These are phyloP conservation scores for Polydrusus cervinus DNA, from an alignment of 2,888 invertebrate genomes.

Conservation along the genomic window DNA sequence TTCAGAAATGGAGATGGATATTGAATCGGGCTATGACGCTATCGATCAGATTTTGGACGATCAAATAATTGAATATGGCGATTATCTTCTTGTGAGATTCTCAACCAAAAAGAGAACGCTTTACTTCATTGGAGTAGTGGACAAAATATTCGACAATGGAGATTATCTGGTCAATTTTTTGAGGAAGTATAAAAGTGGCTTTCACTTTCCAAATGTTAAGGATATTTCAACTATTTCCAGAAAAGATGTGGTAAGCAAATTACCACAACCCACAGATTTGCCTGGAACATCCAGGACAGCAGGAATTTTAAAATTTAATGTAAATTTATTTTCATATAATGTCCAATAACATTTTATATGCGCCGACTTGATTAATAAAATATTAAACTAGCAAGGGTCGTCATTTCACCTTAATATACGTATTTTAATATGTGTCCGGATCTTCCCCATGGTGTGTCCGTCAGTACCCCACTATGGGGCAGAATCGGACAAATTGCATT, in stretches of 20 bases:
- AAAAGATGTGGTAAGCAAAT: conserved; percentile 1
- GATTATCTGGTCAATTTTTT: too few species aligned
- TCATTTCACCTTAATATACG: not conserved
- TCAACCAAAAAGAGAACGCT: not conserved
- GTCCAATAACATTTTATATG: not conserved
- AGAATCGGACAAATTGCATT: not conserved
- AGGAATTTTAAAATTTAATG: not conserved
- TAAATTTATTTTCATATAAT: not conserved
- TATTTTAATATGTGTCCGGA: not conserved
- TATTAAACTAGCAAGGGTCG: not conserved
- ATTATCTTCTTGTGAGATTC: not conserved
- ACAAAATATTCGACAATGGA: too few species aligned
- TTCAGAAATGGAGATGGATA: not conserved
- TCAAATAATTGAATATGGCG: not conserved
- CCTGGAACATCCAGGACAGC: not conserved
- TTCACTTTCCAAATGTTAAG: not conserved
- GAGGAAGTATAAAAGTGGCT: too few species aligned
- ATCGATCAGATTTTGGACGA: conserved; percentile 1
- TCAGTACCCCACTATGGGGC: conserved; percentile 1
- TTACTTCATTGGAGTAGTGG: not conserved
- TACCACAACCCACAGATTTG: not conserved
- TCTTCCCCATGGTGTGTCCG: not conserved
- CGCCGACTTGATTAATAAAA: not conserved
- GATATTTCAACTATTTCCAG: conserved; percentile 1
- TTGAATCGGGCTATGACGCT: not conserved